Conservation (phyloP, 2,797 vertebrate species). For the Craterocephalus amniculus region DNA sequence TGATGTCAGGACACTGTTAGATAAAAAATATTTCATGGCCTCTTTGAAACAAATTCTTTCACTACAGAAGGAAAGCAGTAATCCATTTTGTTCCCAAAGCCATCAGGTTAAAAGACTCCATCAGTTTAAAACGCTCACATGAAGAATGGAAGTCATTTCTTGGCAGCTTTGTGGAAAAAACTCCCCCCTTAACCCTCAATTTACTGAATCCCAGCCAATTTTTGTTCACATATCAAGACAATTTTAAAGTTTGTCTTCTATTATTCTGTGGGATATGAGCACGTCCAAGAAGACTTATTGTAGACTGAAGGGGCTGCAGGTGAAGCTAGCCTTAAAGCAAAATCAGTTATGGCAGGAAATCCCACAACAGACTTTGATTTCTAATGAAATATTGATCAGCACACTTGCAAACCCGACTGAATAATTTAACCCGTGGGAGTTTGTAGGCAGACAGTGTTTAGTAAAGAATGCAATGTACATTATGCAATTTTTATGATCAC, state of each 20-base stretch:
- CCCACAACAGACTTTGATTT: conserved; percentile 63
- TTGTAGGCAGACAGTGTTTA: conserved; percentile 13
- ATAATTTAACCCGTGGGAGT: conserved; percentile 55
- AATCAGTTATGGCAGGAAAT: conserved; percentile 51
- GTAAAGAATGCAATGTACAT: conserved; percentile 39
- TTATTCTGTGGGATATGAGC: conserved; percentile 44
- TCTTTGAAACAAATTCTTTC: conserved; percentile 43
- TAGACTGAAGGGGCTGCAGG: conserved; percentile 17
- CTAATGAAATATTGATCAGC: conserved; percentile 61
- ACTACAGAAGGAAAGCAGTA: conserved; percentile 13
- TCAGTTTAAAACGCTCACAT: conserved; percentile 53
- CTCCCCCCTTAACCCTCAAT: conserved; percentile 55
- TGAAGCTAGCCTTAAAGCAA: conserved; percentile 56
- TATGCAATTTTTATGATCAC: neutral
- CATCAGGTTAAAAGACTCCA: conserved; percentile 58
- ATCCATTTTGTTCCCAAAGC: conserved; percentile 39
- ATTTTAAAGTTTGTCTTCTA: conserved; percentile 49
- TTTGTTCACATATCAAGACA: conserved; percentile 38
- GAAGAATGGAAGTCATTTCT: conserved; percentile 53
- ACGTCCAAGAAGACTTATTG: conserved; percentile 5
- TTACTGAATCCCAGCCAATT: conserved; percentile 56
- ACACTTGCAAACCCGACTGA: conserved; percentile 48
- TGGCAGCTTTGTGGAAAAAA: conserved; percentile 63
- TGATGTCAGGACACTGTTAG: conserved; percentile 7
- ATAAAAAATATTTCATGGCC: conserved; percentile 21